Evolutionary conservation across 2,888 invertebrate species (phyloP), one percentile per base, ranked within the genome.

Genomic region (Temnothorax ravouxi): DNA sequence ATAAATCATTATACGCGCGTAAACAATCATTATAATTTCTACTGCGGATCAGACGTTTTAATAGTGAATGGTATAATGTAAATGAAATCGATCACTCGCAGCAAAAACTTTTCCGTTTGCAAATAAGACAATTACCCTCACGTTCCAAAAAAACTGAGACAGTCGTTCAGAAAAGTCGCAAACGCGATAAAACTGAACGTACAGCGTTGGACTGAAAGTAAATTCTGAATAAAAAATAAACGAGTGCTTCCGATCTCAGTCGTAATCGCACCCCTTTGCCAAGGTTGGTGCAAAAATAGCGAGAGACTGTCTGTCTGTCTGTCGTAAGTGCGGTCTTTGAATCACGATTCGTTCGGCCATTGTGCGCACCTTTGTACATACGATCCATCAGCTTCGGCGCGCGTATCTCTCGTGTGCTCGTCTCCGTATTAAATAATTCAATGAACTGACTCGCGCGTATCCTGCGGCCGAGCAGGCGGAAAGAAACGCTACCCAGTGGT

Each of bases 341-440:
- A 88, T 84, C 83, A 62, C 84, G 87, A 86, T 87, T 83, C 82
- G 84, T 85, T 84, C 62, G 67, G 50, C 62, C 44, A 74, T 87
- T 75, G 76, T 34, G 34, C 44, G 71, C 59, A 34, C 38, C 62
- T 38, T 79, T 50, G 79, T 29, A n/a, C n/a, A n/a, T n/a, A 71
- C 81, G 83, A 89, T 88, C 88, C 86, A 88, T 88, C 88, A 89
- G 67, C 74, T 47, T 61, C 52, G 59, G 82, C 81, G 50, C 38
- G 50, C 64, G 54, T 54, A 85, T 79, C 84, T 77, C 74, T 72
- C 54, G 54, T n/a, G 34, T 29, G 25, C 81, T 67, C 85, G 83
- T 64, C 62, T 29, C 44, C 44, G 86, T 86, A 88, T 90, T 90
- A 91, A 92, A 92, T 92, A 91, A 93, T 93, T 93, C 93, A 92